phyloP scores from a whole-genome alignment of 2,797 vertebrate species.

The Pempheris klunzingeri region DNA sequence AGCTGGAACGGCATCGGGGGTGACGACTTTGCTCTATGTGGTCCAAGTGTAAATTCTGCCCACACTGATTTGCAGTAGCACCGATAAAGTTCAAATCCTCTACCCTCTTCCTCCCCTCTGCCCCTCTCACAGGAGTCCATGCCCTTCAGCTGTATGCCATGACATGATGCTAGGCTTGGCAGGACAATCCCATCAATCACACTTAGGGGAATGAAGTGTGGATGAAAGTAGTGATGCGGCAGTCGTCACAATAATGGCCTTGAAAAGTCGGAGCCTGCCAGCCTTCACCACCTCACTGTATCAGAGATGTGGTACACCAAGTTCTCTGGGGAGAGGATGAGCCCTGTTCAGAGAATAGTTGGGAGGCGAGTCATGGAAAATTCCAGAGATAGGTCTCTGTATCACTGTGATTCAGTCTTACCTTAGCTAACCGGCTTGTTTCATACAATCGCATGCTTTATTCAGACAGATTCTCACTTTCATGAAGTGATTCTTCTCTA shows the following conservation, averaged over 20 bases:
- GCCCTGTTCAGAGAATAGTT: conserved; percentile 29
- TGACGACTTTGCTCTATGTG: conserved; percentile 49
- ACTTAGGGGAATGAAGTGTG: conserved; percentile 69
- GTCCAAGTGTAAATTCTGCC: conserved; percentile 58
- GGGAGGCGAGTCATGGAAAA: conserved; percentile 72
- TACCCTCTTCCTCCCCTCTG: conserved; percentile 1
- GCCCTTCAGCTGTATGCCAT: conserved; percentile 60
- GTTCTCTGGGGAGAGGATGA: conserved; percentile 41
- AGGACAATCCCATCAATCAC: conserved; percentile 75
- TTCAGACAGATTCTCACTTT: not conserved
- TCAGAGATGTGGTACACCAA: conserved; percentile 42
- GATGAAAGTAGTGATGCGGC: conserved; percentile 63
- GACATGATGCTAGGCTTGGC: conserved; percentile 54
- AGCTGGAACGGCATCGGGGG: conserved; percentile 30
- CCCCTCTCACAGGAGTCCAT: conserved; percentile 57
- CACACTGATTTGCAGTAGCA: conserved; percentile 68
- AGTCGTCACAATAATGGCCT: conserved; percentile 67
- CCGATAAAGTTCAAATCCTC: conserved; percentile 66
- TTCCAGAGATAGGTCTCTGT: conserved; percentile 49
- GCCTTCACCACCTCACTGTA: conserved; percentile 57
- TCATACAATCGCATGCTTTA: conserved; percentile 30
- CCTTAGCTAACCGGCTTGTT: conserved; percentile 36
- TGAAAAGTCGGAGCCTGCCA: conserved; percentile 53
- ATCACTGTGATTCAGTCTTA: conserved; percentile 30
- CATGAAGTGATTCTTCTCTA: conserved; percentile 7